Conservation (phyloP, 2,797 vertebrate genomes). For the Mastacembelus armatus region DNA sequence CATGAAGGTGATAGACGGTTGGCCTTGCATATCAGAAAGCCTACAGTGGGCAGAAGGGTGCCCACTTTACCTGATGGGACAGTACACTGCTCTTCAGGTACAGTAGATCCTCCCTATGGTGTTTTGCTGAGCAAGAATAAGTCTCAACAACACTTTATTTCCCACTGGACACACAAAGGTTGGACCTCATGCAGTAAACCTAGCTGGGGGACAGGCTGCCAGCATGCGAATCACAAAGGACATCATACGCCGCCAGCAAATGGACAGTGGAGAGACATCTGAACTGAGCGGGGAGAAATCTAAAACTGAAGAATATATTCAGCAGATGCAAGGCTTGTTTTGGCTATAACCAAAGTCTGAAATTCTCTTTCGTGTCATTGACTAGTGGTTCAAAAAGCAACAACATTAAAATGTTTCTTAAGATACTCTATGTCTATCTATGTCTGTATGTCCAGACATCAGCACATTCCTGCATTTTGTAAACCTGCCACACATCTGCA, state of each 20-base stretch:
- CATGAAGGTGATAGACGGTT: conserved; percentile 82
- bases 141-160: neutral
- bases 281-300: conserved; percentile 49
- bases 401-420: too few relatives aligned
- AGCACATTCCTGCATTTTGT: too few relatives aligned
- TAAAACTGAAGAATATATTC: conserved; percentile 79
- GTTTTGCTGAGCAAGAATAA: neutral
- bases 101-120: neutral
- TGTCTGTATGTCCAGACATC: too few relatives aligned
- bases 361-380: neutral
- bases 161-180: conserved; percentile 64
- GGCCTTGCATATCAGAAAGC: conserved; percentile 82
- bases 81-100: conserved; percentile 86
- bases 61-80: conserved; percentile 85
- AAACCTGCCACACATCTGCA: too few relatives aligned
- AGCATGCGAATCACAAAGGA: conserved; percentile 80
- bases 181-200: conserved; percentile 86
- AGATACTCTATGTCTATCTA: too few relatives aligned
- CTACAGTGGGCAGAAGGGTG: conserved; percentile 82
- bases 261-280: neutral
- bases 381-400: too few relatives aligned
- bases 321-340: conserved; percentile 84
- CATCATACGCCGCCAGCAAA: conserved; percentile 55
- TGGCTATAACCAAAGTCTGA: conserved; percentile 73
- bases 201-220: conserved; percentile 86